Evolutionary conservation across 2,113 vertebrate genomes (phyloP).

Genomic region (Carlito syrichta): DNA sequence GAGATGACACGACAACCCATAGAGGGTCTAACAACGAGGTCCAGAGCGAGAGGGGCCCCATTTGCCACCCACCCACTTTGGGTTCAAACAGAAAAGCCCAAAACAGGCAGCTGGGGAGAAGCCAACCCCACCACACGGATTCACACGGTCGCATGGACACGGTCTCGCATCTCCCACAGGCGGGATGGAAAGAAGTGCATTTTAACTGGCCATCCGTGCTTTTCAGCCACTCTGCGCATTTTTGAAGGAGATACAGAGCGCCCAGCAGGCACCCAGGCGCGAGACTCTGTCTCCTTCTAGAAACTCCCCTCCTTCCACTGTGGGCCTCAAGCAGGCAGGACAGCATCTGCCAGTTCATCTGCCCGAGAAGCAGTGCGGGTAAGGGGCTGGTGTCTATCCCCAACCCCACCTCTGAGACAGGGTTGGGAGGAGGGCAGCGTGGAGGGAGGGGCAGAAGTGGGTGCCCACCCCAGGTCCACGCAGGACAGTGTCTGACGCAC

Average conservation of each 20-base stretch:
- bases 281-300: not conserved
- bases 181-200: not conserved
- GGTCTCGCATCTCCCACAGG: not conserved
- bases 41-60: not conserved
- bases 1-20: not conserved
- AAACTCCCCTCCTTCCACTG: not conserved
- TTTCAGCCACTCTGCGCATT: not conserved
- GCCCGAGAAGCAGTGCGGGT: not conserved
- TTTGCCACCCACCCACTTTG: no score
- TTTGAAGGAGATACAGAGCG: not conserved
- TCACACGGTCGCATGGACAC: no score
- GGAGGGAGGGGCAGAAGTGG: not conserved
- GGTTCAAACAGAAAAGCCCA: not conserved
- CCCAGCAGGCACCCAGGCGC: not conserved
- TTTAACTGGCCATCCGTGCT: not conserved
- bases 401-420: not conserved
- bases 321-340: not conserved
- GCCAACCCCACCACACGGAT: not conserved
- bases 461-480: not conserved
- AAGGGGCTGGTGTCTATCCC: not conserved
- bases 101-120: no score
- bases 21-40: not conserved
- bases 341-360: no score
- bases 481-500: no score
- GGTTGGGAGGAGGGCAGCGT: fast-evolving